Percentiles rank a stretch among this genome's conserved stretches.
phyloP scores from a whole-genome alignment of 2,888 invertebrate species.

The Stenchaetothrips biformis region DNA sequence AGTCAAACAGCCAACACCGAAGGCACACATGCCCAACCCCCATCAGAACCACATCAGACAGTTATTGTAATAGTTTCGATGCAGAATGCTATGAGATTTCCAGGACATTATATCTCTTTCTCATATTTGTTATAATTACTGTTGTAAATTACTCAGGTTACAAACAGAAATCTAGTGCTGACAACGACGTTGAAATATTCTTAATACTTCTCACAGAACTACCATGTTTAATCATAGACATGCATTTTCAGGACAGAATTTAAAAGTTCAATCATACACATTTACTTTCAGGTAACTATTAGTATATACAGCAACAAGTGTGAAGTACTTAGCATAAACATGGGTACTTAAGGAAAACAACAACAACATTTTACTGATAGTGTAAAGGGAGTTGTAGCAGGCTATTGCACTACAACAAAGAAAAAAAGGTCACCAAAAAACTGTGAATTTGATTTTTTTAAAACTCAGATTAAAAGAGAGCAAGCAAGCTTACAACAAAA shows the following conservation, averaged over 20 bases:
- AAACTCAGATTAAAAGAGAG: not conserved
- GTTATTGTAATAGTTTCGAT: not conserved
- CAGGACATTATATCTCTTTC: not conserved
- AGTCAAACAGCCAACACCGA: not conserved
- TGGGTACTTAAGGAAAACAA: not conserved
- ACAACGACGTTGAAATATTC: not conserved
- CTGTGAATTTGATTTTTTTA: not conserved
- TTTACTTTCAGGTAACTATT: not conserved
- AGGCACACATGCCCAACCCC: not conserved
- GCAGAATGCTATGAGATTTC: not conserved
- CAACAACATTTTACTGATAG: not conserved
- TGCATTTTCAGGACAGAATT: not conserved
- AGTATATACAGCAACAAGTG: not conserved
- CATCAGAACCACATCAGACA: too few relatives aligned
- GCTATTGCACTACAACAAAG: not conserved
- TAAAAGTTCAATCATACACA: not conserved
- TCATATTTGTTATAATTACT: too few relatives aligned
- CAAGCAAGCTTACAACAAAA: not conserved
- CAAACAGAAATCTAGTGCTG: not conserved
- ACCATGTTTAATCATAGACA: not conserved
- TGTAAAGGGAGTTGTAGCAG: not conserved
- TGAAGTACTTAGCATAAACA: not conserved
- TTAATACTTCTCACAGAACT: not conserved
- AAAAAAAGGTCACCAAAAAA: not conserved
- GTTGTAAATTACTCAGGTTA: not conserved